These are phyloP conservation scores for Euura saliciscinereae DNA, from an alignment of 1,140 invertebrate species.

Conservation along the genomic window DNA sequence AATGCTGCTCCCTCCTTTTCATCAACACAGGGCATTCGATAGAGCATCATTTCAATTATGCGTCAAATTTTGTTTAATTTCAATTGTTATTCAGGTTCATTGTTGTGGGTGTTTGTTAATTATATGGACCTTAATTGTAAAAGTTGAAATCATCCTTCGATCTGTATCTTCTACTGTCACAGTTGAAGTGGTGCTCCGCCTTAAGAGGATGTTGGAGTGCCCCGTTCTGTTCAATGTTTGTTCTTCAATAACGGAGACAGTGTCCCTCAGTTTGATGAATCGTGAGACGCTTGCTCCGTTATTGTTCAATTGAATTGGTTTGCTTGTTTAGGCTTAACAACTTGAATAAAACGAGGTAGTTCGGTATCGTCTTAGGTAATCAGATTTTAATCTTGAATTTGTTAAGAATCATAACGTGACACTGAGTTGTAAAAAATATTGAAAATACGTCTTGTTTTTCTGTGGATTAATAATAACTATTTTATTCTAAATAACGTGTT, in stretches of 20 bases:
- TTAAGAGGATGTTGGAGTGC: too few species aligned
- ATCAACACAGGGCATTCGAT: not conserved
- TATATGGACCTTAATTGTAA: too few species aligned
- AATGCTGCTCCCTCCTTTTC: not conserved
- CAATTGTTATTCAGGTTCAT: too few species aligned
- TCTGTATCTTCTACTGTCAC: not conserved
- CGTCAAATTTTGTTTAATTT: not conserved
- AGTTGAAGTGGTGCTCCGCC: not conserved
- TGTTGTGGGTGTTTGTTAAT: too few species aligned
- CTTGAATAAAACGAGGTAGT: too few species aligned
- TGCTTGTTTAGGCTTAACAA: too few species aligned
- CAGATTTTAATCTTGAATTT: slow-evolving; percentile 15
- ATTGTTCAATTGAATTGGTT: too few species aligned
- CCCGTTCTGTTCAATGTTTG: too few species aligned
- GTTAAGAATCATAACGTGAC: slow-evolving; percentile 50
- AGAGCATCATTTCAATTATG: not conserved
- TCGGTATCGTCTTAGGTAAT: not conserved
- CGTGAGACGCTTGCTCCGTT: too few species aligned
- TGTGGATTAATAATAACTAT: slow-evolving; percentile 62
- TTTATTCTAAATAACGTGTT: slow-evolving; percentile 54
- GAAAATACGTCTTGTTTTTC: slow-evolving; percentile 57
- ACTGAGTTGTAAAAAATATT: slow-evolving; percentile 57
- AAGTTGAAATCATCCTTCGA: not conserved
- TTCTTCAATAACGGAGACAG: too few species aligned
- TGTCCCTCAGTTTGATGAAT: too few species aligned